Percentiles rank a stretch among this genome's conserved stretches.
These are phyloP conservation scores for Coenobita brevimanus DNA, from an alignment of 1,140 invertebrate genomes.

Conservation along the genomic window DNA sequence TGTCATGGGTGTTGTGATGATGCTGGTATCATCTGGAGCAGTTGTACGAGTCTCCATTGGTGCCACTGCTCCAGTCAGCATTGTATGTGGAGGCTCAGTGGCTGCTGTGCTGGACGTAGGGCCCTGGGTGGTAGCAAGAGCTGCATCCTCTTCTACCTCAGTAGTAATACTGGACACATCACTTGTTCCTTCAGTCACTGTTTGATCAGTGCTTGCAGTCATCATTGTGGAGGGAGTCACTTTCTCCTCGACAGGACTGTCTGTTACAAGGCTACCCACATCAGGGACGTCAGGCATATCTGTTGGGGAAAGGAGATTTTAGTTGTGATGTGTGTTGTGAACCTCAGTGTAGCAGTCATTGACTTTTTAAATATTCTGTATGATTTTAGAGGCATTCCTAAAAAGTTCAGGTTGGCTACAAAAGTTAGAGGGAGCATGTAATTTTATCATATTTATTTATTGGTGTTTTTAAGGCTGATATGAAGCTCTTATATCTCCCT, in stretches of 20 bases:
- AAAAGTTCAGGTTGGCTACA: too few species aligned
- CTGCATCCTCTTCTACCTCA: not conserved
- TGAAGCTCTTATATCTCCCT: too few species aligned
- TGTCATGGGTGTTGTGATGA: conserved; percentile 38
- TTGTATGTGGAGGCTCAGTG: conserved; percentile 22
- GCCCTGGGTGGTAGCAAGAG: not conserved
- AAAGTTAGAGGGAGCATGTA: too few species aligned
- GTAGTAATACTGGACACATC: not conserved
- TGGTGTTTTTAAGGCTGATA: too few species aligned
- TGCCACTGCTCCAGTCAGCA: conserved; percentile 27
- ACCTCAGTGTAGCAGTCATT: too few species aligned
- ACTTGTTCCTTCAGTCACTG: too few species aligned
- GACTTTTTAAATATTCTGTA: too few species aligned
- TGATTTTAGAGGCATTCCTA: too few species aligned
- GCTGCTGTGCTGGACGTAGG: not conserved
- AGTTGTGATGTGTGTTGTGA: too few species aligned
- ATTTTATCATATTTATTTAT: too few species aligned
- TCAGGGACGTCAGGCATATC: conserved; percentile 25
- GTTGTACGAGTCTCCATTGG: conserved; percentile 50
- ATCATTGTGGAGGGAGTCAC: conserved; percentile 15
- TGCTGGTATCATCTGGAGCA: conserved; percentile 16
- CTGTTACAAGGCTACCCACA: not conserved
- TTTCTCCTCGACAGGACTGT: not conserved
- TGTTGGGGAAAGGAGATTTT: not conserved
- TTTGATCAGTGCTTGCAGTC: not conserved